Evolutionary conservation across 2,797 vertebrate genomes (phyloP).

Genomic region (Cossypha polioptera): DNA sequence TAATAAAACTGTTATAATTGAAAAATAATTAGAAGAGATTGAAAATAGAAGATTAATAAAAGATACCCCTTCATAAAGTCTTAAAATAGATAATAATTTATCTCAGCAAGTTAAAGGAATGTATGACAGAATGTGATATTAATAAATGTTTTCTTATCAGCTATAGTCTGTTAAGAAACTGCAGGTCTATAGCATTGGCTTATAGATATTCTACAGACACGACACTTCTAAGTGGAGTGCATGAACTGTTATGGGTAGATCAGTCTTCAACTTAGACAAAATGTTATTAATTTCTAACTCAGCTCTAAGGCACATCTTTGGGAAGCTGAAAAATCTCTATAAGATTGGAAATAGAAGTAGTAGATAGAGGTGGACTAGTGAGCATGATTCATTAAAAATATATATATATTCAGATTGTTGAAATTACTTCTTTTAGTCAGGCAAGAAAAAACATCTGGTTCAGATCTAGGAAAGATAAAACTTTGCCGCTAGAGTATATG

Average conservation of each 20-base stretch:
- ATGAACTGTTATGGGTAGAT: not conserved
- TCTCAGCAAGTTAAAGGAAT: not conserved
- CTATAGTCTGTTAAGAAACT: not conserved
- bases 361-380: not conserved
- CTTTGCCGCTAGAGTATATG: not conserved
- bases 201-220: not conserved
- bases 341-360: not conserved
- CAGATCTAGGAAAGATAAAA: not conserved
- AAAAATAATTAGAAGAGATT: not conserved
- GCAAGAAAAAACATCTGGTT: not conserved
- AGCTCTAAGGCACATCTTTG: not conserved
- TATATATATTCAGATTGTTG: not conserved
- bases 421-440: not conserved
- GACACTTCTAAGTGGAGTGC: not conserved
- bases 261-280: not conserved
- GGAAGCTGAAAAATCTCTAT: not conserved
- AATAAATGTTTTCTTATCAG: not conserved
- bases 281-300: not conserved
- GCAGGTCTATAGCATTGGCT: not conserved
- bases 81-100: not conserved
- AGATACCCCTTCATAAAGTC: not conserved
- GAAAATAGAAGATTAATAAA: not conserved
- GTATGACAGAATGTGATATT: not conserved
- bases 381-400: not conserved
- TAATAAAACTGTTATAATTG: not conserved